A percentile compares a stretch with the other conserved stretches of the same genome.
phyloP scores from a whole-genome alignment of 2,113 vertebrate genomes.

The Ochotona curzoniae region DNA sequence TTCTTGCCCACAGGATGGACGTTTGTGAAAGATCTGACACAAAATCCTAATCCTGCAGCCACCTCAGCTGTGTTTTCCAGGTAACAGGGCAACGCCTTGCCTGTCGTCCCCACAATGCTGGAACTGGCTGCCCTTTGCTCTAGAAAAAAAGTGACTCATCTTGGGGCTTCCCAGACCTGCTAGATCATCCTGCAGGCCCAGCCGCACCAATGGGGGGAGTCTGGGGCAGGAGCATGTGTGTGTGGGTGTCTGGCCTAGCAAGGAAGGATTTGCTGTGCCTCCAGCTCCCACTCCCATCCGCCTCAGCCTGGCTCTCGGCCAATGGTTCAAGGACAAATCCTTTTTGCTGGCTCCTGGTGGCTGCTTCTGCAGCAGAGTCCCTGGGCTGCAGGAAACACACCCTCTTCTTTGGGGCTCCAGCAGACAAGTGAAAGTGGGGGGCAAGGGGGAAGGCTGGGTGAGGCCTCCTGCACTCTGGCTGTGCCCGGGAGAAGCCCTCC shows the following conservation, averaged over 20 bases:
- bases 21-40: neutral
- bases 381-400: neutral
- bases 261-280: neutral
- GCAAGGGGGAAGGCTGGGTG: no score
- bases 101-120: neutral
- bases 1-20: neutral
- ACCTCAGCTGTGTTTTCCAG: no score
- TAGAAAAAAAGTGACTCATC: neutral
- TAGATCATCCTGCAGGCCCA: neutral
- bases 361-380: neutral
- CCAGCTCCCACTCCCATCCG: neutral
- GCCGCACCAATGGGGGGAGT: neutral
- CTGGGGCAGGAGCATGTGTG: neutral
- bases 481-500: neutral
- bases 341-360: neutral
- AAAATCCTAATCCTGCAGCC: neutral
- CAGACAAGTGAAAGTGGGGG: neutral
- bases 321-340: constrained; percentile 48
- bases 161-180: neutral
- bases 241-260: neutral
- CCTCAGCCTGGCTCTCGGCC: neutral
- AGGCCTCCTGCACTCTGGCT: neutral
- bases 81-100: no score
- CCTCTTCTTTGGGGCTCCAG: neutral
- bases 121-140: neutral